Base-by-base conservation (phyloP, 1,140 invertebrate genomes). In the Agraylea sexmaculata region DNA sequence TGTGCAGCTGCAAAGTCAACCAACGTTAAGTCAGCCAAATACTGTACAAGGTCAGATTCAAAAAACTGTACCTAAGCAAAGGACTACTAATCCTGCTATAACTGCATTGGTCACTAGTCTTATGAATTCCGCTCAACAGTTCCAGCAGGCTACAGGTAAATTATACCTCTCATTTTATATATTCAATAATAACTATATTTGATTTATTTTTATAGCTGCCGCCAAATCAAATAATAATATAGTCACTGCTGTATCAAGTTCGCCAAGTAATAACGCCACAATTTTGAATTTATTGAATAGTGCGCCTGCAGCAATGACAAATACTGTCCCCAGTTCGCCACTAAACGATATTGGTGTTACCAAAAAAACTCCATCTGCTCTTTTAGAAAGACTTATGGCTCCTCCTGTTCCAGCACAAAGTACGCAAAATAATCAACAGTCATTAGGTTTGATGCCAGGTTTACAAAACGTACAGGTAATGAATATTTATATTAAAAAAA, bases 41-140 rank as follows among this genome's bases (percentile, higher is more conserved):
- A 32, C 6, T 32, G 6, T 32, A 8, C 30, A 32, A 32, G 13
- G 30, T 7, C 58, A 56, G 32, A 66, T 60, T 43, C 66, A 70
- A 42, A 70, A 62, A 47, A 66, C 70, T 21, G 62, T 65, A 11
- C 66, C 69, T 38, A 76, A 76, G 51, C 72, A 75, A 40, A 65
- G 76, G 49, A 70, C 74, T n/a, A 74, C 70, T 43, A 81, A 80
- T 58, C 71, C 78, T 19, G 78, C 78, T 33, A 83, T 83, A 47
- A 82, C 71, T 55, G 80, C 80, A 42, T 70, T 84, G 45, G 78
- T 79, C 29, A 82, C 74, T 43, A 82, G 79, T 54, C 70, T 84
- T 8, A 82, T 82, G 78, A 82, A 83, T 57, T 82, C 78, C 21
- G 78, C 78, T 23, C 78, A 83, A 57, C 78, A 83, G 53, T 83